A percentile compares a stretch with the other conserved stretches of the same genome.
Evolutionary conservation across 2,113 vertebrate species (phyloP).

Genomic region (Engraulis encrasicolus): DNA sequence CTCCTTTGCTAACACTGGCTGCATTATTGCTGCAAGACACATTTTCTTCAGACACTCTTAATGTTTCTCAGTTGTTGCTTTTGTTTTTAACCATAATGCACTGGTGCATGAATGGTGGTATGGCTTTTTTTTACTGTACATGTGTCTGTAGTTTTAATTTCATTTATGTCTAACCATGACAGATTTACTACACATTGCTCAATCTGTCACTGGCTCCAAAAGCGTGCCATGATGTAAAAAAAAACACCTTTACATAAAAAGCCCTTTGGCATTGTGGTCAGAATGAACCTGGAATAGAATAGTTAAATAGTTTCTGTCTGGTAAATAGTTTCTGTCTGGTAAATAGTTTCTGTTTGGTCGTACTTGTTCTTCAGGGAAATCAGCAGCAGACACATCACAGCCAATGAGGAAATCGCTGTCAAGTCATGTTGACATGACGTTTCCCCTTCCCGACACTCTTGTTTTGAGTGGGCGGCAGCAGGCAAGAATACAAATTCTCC

Average conservation of each 20-base stretch:
- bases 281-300: not conserved
- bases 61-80: too few species aligned
- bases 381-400: not conserved
- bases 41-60: constrained; percentile 61
- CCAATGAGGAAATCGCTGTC: not conserved
- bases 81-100: not conserved
- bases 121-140: too few species aligned
- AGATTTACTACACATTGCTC: not conserved
- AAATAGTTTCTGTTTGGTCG: too few species aligned
- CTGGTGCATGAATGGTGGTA: not conserved
- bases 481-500: not conserved
- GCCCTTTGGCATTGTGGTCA: not conserved
- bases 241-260: not conserved
- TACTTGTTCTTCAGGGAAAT: not conserved
- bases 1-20: not conserved
- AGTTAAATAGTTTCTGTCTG: too few species aligned
- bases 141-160: not conserved
- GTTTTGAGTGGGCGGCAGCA: not conserved
- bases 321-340: too few species aligned
- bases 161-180: not conserved
- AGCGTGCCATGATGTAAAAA: not conserved
- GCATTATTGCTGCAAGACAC: constrained; percentile 61
- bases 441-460: not conserved
- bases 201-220: not conserved
- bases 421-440: not conserved